These are phyloP conservation scores for Uropetala carovei DNA, from an alignment of 2,888 invertebrate species.

Conservation along the genomic window DNA sequence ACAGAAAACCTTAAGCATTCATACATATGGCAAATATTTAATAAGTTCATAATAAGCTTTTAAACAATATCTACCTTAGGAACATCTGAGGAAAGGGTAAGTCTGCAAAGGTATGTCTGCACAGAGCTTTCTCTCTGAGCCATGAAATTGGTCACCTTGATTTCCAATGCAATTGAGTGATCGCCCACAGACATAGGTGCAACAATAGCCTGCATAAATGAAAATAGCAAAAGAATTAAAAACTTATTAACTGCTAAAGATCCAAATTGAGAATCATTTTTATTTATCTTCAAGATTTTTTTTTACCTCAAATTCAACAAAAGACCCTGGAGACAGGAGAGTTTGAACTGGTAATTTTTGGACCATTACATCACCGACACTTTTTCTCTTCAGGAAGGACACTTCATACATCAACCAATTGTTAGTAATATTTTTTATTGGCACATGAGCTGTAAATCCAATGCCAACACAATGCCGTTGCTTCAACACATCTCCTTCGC, in stretches of 20 bases:
- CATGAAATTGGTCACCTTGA: constrained; percentile 55
- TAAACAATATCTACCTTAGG: constrained; percentile 15
- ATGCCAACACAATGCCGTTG: constrained; percentile 40
- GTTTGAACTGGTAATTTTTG: constrained; percentile 30
- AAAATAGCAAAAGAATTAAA: not conserved
- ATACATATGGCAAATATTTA: not conserved
- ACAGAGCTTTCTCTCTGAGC: not conserved
- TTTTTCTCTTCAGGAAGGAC: not conserved
- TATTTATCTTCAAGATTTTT: not conserved
- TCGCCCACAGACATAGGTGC: constrained; percentile 10
- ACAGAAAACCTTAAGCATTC: not conserved
- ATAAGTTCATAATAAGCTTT: not conserved
- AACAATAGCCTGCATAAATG: constrained; percentile 10
- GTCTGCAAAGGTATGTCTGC: constrained; percentile 25
- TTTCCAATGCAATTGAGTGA: constrained; percentile 36
- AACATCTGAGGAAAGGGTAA: not conserved
- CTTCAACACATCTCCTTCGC: not conserved
- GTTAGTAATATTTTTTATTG: constrained; percentile 28
- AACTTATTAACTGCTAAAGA: no score
- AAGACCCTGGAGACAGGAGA: constrained; percentile 32
- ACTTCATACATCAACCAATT: constrained; percentile 43
- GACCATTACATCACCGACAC: not conserved
- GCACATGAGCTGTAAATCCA: constrained; percentile 24
- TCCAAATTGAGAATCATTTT: not conserved
- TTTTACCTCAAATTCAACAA: constrained; percentile 45